phyloP scores from a whole-genome alignment of 1,140 invertebrate genomes.

The Ditylenchus dipsaci region DNA sequence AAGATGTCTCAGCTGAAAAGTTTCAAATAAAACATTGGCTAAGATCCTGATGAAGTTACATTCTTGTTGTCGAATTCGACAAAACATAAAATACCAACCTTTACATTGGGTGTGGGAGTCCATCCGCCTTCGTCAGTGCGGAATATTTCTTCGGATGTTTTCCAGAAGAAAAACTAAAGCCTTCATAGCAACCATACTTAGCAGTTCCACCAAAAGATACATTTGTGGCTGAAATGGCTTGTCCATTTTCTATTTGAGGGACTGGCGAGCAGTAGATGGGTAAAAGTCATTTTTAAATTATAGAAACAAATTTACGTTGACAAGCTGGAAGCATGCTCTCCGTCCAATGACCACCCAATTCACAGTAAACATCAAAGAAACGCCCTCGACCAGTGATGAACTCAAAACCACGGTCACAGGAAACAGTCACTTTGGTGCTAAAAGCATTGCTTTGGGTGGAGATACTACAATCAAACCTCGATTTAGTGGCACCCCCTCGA shows the following conservation, averaged over 20 bases:
- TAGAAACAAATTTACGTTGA: too few relatives aligned
- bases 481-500: too few relatives aligned
- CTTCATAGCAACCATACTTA: conserved; percentile 91
- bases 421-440: conserved; percentile 80
- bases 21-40: background rate
- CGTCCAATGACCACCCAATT: conserved; percentile 86
- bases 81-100: background rate
- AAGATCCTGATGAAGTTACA: conserved; percentile 5
- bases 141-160: conserved; percentile 71
- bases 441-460: conserved; percentile 85
- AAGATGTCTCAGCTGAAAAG: conserved; percentile 66
- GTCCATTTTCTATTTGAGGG: conserved; percentile 92
- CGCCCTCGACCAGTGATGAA: conserved; percentile 70
- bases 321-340: conserved; percentile 84
- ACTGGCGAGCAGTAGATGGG: conserved; percentile 94
- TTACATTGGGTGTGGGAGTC: conserved; percentile 42
- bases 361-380: conserved; percentile 63
- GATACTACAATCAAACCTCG: too few relatives aligned
- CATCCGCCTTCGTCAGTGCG: conserved; percentile 55
- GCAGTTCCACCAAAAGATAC: conserved; percentile 86
- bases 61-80: too few relatives aligned
- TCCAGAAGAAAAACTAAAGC: conserved; percentile 83
- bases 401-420: conserved; percentile 86
- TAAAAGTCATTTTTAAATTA: conserved; percentile 52
- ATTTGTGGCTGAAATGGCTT: conserved; percentile 87